Percentiles rank a stretch among this genome's conserved stretches.
Conservation (phyloP, 2,797 vertebrate species). For the Tapirus indicus region DNA sequence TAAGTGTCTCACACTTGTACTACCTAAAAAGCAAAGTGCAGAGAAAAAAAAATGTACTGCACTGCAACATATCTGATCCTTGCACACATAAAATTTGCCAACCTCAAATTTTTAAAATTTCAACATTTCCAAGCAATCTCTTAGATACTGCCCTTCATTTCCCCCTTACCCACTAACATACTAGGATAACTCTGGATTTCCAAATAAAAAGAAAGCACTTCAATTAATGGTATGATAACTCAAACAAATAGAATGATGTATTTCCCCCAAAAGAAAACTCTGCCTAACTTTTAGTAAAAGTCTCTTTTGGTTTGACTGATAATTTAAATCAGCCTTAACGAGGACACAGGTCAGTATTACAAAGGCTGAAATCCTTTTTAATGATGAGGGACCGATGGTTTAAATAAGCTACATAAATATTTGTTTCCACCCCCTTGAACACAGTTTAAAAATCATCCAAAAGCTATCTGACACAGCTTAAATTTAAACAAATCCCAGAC, state of each 20-base stretch:
- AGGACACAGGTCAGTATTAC: not conserved
- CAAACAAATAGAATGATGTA: not conserved
- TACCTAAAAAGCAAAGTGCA: slow-evolving; percentile 12
- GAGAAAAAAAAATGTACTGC: not conserved
- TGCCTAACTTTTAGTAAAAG: slow-evolving; percentile 18
- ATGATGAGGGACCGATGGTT: not conserved
- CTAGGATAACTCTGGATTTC: not conserved
- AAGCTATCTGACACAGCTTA: slow-evolving; percentile 13
- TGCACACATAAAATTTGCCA: not conserved
- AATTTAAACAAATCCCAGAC: slow-evolving; percentile 69
- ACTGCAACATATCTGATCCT: not conserved
- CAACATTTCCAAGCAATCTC: not conserved
- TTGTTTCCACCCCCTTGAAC: not conserved
- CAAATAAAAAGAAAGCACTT: not conserved
- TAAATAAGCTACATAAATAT: not conserved
- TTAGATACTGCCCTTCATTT: not conserved
- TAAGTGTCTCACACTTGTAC: not conserved
- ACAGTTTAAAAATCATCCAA: slow-evolving; percentile 60
- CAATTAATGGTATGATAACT: not conserved
- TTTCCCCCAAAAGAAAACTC: slow-evolving; percentile 23
- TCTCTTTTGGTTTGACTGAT: not conserved
- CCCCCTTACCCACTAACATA: not conserved
- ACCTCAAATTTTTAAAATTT: not conserved
- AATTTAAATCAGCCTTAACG: slow-evolving; percentile 26
- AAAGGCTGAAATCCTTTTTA: not conserved